Evolutionary conservation across 2,797 vertebrate species (phyloP).

Genomic region (Poeciliopsis turneri): DNA sequence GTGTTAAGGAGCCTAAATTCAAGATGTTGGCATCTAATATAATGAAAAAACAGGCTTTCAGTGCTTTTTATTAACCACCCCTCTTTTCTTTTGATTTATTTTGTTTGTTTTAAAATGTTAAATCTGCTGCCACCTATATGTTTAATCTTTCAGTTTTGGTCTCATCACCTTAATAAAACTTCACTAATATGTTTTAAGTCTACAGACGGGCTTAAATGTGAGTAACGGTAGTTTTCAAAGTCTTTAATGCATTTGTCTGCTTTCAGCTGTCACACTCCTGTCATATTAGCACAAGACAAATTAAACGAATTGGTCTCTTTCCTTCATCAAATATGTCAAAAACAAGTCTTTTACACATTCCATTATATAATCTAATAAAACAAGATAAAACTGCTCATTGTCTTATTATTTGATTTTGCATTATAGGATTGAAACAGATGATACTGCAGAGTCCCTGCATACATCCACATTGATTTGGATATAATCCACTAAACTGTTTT

Average conservation of each 20-base stretch:
- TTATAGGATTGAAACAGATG: constrained; percentile 16
- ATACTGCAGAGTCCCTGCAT: constrained; percentile 17
- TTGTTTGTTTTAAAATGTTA: background rate
- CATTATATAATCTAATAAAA: background rate
- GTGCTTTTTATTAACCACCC: background rate
- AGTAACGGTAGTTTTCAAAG: background rate
- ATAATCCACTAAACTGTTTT: constrained; percentile 55
- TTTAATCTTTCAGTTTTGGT: background rate
- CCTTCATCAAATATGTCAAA: background rate
- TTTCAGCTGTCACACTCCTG: background rate
- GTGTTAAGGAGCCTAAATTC: background rate
- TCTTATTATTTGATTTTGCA: constrained; percentile 12
- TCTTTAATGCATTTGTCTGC: background rate
- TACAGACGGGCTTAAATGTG: background rate
- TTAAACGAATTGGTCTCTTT: background rate
- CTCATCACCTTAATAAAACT: background rate
- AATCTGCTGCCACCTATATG: background rate
- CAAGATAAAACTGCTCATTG: constrained; percentile 3
- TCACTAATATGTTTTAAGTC: background rate
- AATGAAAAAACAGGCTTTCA: background rate
- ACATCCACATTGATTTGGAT: constrained; percentile 34
- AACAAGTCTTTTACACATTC: background rate
- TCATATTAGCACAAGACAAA: background rate
- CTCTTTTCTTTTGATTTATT: background rate
- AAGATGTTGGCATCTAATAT: background rate